Evolutionary conservation across 2,113 vertebrate genomes (phyloP), one percentile per base, ranked within the genome.

Genomic region (Antechinus flavipes): DNA sequence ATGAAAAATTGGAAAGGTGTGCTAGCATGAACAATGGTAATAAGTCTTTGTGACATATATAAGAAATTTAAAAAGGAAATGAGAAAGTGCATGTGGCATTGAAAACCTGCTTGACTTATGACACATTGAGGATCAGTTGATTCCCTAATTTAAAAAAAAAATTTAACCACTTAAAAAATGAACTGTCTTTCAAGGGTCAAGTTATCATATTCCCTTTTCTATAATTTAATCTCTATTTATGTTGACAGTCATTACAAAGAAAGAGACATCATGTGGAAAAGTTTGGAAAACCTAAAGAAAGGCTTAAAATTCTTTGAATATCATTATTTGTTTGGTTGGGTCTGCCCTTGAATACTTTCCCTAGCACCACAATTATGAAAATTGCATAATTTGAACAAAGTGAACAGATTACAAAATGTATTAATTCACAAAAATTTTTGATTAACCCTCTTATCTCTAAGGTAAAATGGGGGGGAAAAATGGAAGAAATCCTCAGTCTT

Each of bases 381-480:
- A 76, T 26, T 6, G 7, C 47, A 84, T 14, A 7, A 42, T 46
- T 23, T 55, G 91, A 93, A 54, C 92, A 52, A 89, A 91, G 89
- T 52, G 5, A 6, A 3, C 0, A 1, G 56, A n/a, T 2, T 0
- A 0, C 26, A 84, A 92, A 56, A 35, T 42, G 91, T 93, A 42
- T 76, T 16, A 84, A 54, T 95, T 93, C 52, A 42, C 25, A 25
- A 76, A n/a, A 46, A 22, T 27, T 56, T 91, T 95, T 93, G 91
- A 90, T 94, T 90, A 93, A 93, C 58, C 49, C 50, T 0, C 91
- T 91, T 68, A 50, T 47, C 90, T 95, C 58, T 94, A 35, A 56
- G 92, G 93, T 93, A 92, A 93, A 95, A 96, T 54, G 52, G 95
- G 93, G 91, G 49, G 50, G 26, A 90, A 90, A 95, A 94, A 58